Percentiles rank a stretch among this genome's conserved stretches.
Evolutionary conservation across 2,888 invertebrate species (phyloP).

Genomic region (Cyclophora albipunctata): DNA sequence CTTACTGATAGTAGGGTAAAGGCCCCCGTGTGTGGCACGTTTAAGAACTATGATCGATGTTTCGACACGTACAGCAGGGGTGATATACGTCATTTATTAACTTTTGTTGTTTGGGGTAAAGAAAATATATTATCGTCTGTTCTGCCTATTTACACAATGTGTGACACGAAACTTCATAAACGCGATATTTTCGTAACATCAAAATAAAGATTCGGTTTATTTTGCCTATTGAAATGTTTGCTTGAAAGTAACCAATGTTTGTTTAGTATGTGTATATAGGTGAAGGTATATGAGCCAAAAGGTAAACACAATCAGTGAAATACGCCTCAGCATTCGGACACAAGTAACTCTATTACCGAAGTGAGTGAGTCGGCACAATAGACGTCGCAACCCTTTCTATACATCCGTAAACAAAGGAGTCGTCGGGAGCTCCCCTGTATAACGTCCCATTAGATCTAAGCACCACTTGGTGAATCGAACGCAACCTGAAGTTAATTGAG

Average conservation of each 20-base stretch:
- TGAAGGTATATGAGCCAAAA: constrained; percentile 6
- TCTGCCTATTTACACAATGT: constrained; percentile 9
- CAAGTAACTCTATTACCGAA: constrained; percentile 23
- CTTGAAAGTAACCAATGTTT: too few species aligned
- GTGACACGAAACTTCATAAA: not conserved
- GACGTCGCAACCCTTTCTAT: constrained; percentile 34
- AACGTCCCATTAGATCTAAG: constrained; percentile 51
- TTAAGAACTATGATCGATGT: constrained; percentile 48
- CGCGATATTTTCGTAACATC: too few species aligned
- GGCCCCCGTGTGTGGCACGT: constrained; percentile 27
- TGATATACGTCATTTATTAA: constrained; percentile 42
- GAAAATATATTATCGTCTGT: constrained; percentile 20
- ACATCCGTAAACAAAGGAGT: constrained; percentile 30
- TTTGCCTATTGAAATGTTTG: too few species aligned
- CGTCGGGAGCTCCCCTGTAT: constrained; percentile 24
- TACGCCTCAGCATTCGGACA: constrained; percentile 21
- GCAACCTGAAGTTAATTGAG: constrained; percentile 59
- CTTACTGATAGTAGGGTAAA: constrained; percentile 10
- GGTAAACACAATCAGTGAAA: constrained; percentile 23
- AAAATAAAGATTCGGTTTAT: too few species aligned
- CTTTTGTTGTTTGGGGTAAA: constrained; percentile 27
- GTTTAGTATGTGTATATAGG: too few species aligned
- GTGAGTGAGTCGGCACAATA: constrained; percentile 24
- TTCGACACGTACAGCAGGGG: constrained; percentile 41
- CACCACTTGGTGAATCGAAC: constrained; percentile 54